These are phyloP conservation scores for Aethina tumida DNA, from an alignment of 1,140 invertebrate species.

Conservation along the genomic window DNA sequence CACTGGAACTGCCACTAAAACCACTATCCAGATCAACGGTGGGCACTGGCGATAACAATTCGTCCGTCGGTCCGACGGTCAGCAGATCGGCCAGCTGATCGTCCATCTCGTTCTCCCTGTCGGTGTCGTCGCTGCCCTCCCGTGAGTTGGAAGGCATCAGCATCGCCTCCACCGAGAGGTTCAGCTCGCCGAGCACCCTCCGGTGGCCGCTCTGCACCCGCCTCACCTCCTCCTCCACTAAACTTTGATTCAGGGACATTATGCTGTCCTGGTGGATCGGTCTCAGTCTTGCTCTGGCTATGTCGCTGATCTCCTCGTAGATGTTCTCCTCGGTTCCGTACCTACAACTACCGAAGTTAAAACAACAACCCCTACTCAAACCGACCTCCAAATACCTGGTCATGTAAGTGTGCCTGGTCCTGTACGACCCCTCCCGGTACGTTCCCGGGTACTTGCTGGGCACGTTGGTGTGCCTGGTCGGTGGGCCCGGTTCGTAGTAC, in stretches of 20 bases:
- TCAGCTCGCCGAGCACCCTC: conserved; percentile 72
- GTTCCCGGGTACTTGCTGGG: conserved; percentile 42
- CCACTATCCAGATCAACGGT: conserved; percentile 65
- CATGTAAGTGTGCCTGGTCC: conserved; percentile 54
- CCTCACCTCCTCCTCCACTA: conserved; percentile 71
- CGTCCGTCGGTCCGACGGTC: conserved; percentile 59
- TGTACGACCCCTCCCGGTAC: conserved; percentile 37
- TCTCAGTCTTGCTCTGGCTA: conserved; percentile 34
- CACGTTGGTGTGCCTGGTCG: conserved; percentile 45
- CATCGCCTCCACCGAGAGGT: conserved; percentile 78
- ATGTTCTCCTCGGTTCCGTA: conserved; percentile 80
- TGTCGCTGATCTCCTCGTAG: conserved; percentile 74
- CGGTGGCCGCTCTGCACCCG: conserved; percentile 67
- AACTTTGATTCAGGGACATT: conserved; percentile 50
- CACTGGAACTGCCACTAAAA: conserved; percentile 69
- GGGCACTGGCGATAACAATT: conserved; percentile 54
- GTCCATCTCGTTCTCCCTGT: conserved; percentile 41
- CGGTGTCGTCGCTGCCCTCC: conserved; percentile 37
- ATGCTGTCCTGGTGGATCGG: conserved; percentile 17
- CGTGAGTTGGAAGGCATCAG: conserved; percentile 53
- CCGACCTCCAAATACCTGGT: conserved; percentile 68
- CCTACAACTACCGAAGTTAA: conserved; percentile 21
- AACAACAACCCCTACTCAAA: not conserved
- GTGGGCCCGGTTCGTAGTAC: conserved; percentile 58
- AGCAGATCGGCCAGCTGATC: conserved; percentile 54